A percentile compares a stretch with the other conserved stretches of the same genome.
Evolutionary conservation across 2,888 invertebrate genomes (phyloP).

Genomic region (Drosophila neonasuta): DNA sequence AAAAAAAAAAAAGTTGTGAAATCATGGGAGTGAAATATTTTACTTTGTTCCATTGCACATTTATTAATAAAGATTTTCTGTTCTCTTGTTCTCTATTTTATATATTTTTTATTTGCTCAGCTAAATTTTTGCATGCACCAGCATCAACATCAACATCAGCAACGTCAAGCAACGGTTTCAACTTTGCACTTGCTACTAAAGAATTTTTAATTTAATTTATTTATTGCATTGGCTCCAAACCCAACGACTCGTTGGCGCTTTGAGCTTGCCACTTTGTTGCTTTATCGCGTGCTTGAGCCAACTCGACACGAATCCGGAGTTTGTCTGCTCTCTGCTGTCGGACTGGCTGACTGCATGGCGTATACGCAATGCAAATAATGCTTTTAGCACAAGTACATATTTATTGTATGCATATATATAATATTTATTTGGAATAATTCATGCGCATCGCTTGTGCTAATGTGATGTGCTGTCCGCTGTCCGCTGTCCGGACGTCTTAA

Average conservation of each 20-base stretch:
- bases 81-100: conserved; percentile 13
- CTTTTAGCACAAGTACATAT: conserved; percentile 16
- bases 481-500: conserved; percentile 49
- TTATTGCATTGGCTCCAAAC: conserved; percentile 45
- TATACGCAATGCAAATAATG: conserved; percentile 41
- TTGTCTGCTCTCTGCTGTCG: conserved; percentile 16
- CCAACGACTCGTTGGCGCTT: conserved; percentile 19
- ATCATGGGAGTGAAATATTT: conserved; percentile 74
- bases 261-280: conserved; percentile 8
- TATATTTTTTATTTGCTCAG: conserved; percentile 17
- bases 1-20: too few species aligned
- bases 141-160: conserved; percentile 2
- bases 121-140: conserved; percentile 30
- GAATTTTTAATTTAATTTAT: conserved; percentile 66
- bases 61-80: conserved; percentile 67
- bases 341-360: conserved; percentile 9
- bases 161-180: background rate
- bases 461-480: conserved; percentile 47
- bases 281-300: conserved; percentile 19
- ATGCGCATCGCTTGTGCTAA: conserved; percentile 62
- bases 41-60: conserved; percentile 68
- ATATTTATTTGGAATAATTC: conserved; percentile 55
- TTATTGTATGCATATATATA: background rate
- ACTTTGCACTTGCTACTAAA: conserved; percentile 39
- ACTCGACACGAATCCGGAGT: conserved; percentile 5